Base-by-base conservation (phyloP, 2,888 invertebrate genomes). In the Diloba caeruleocephala region DNA sequence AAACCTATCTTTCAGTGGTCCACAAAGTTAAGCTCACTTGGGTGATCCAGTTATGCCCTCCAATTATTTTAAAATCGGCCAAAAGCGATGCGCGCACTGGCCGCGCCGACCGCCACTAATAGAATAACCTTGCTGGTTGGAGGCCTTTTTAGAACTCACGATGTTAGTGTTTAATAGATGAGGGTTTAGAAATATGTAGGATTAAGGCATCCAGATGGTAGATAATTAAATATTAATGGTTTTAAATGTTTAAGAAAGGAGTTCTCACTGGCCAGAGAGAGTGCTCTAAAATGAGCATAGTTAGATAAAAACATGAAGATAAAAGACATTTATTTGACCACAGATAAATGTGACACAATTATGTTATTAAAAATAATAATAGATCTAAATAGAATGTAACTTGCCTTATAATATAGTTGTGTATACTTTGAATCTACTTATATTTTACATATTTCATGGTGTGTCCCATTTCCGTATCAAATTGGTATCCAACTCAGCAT, bases 51-150 rank as follows among this genome's bases (percentile, higher is more conserved):
- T 82, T 83, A 81, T 74, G 64, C 66, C 63, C 61, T 71, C 76
- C 84, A 85, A 84, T 85, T 83, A 83, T 84, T 84, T 84, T 82
- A 82, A 85, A 82, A 81, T 83, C 74, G 75, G 60, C 53, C 69
- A 71, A 64, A 81, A 81, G 55, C 62, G 55, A 55, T 52, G 64
- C 50, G 61, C 68, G 54, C 62, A 51, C 51, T 60, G 46, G 57
- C 57, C 38, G 39, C 44, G 46, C 46, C 38, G 43, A 44, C 60
- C 70, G 64, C 71, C 69, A 55, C 62, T 77, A 78, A 82, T 80
- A 71, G 79, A 82, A 84, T 81, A 82, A 75, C 74, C 68, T 57
- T 39, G 39, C 53, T 39, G 42, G 19, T 23, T n/a, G 39, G 48
- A 50, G 34, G 49, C 39, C 39, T 41, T 50, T 73, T 69, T 73